Base-by-base conservation (phyloP, 2,888 invertebrate species). In the Sphaeridia pumilis region DNA sequence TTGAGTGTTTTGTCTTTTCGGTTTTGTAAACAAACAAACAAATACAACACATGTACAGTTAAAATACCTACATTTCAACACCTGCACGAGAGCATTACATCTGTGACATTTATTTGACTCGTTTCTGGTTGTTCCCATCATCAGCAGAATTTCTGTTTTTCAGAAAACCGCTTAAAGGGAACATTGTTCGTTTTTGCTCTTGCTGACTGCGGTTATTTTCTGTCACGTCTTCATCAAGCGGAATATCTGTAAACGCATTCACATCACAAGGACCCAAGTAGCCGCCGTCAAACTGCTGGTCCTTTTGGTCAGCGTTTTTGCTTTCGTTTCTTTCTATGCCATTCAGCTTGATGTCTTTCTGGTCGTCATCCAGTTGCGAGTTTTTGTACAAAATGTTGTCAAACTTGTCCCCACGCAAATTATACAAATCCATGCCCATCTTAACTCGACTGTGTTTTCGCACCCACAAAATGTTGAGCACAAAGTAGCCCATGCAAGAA, bases 381-480 rank as follows among this genome's bases (percentile, higher is more conserved):
- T 10, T 27, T n/a, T 14, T 5, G 34, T 12, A 24, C 20, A 21
- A 7, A 20, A 46, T 3, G n/a, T 34, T 34, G 4, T 25, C 45
- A 45, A 24, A 25, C 28, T 28, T 45, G 4, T 38, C 42, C 5
- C 54, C 50, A 4, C 43, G 34, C 5, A 58, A 44, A 45, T 59
- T 56, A 36, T 52, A 55, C n/a, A 58, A 49, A 36, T 60, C 57
- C 35, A 59, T 36, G n/a, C 59, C 58, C 2, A 45, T 26, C 4
- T 47, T 36, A 2, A 52, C 58, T 21, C 45, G 52, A 2, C 76
- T 74, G 43, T 76, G 70, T 59, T 78, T 76, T 31, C 75, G 75
- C 64, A 83, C 72, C 67, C 79, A 83, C 52, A 78, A 73, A 52
- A 75, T 72, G 68, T 84, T 83, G 68, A 84, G 82, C 14, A 79